Conservation (phyloP, 1,140 invertebrate genomes). For the Danaus plexippus region DNA sequence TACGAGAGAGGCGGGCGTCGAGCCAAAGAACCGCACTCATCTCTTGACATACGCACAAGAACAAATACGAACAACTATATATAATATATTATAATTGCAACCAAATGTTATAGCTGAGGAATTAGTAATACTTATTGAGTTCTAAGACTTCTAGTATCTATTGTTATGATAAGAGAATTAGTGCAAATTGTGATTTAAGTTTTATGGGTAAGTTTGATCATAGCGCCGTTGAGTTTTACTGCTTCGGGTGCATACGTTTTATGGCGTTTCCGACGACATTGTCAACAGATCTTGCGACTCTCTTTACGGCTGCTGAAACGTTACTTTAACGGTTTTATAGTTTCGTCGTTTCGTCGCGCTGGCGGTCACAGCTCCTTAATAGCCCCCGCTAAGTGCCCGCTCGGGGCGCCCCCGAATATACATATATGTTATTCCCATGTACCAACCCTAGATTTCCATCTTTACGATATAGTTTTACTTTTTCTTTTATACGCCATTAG, state of each 20-base stretch:
- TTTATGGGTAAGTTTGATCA: conserved; percentile 68
- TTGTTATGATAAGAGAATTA: conserved; percentile 34
- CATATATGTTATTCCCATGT: conserved; percentile 54
- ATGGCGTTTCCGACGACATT: conserved; percentile 63
- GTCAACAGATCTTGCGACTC: conserved; percentile 68
- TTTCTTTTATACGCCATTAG: conserved; percentile 29
- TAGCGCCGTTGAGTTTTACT: conserved; percentile 68
- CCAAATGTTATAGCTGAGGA: conserved; percentile 2
- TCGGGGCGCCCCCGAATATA: conserved; percentile 60
- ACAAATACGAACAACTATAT: no score
- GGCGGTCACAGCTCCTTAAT: conserved; percentile 64
- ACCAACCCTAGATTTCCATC: conserved; percentile 56
- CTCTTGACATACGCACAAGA: conserved; percentile 9
- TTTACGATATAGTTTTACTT: conserved; percentile 59
- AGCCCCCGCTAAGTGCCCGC: conserved; percentile 66
- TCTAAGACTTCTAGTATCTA: no score
- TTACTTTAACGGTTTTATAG: conserved; percentile 72
- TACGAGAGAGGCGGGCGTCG: conserved; percentile 10
- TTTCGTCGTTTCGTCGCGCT: conserved; percentile 62
- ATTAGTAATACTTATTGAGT: conserved; percentile 8
- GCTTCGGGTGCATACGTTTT: conserved; percentile 65
- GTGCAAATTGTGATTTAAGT: conserved; percentile 50
- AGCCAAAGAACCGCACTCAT: conserved; percentile 7
- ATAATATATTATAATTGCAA: not conserved
- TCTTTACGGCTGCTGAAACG: conserved; percentile 70